These are phyloP conservation scores for Trissolcus brochymenae DNA, from an alignment of 2,888 invertebrate genomes.

Conservation along the genomic window DNA sequence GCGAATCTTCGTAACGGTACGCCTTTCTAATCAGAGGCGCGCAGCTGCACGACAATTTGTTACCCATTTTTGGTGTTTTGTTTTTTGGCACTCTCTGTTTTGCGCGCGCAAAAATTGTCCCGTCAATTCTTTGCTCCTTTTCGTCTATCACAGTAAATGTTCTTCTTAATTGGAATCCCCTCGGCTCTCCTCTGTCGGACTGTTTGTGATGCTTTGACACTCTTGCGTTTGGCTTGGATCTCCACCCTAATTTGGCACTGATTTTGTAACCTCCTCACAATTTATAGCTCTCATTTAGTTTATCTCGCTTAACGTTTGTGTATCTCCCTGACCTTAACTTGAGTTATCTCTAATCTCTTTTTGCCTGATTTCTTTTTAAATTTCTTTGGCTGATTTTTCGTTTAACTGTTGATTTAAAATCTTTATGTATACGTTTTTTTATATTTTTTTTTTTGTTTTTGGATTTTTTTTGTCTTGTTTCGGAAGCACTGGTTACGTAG, in stretches of 20 bases:
- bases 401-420: slow-evolving; percentile 21
- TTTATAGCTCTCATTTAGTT: slow-evolving; percentile 6
- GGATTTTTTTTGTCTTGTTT: slow-evolving; percentile 56
- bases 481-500: slow-evolving; percentile 73
- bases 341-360: slow-evolving; percentile 21
- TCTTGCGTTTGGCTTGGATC: slow-evolving; percentile 65
- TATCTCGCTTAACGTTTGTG: slow-evolving; percentile 9
- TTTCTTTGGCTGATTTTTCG: slow-evolving; percentile 24
- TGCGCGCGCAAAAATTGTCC: slow-evolving; percentile 41
- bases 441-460: slow-evolving; percentile 45
- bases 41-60: slow-evolving; percentile 97
- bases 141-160: slow-evolving; percentile 48
- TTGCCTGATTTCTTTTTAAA: slow-evolving; percentile 37
- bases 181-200: slow-evolving; percentile 51
- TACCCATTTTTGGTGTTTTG: slow-evolving; percentile 84
- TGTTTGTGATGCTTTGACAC: slow-evolving; percentile 60
- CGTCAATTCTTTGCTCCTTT: slow-evolving; percentile 25
- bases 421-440: neutral
- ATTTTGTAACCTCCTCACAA: slow-evolving; percentile 49
- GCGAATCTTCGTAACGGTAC: slow-evolving; percentile 97
- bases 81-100: slow-evolving; percentile 34
- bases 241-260: slow-evolving; percentile 66
- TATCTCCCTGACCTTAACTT: slow-evolving; percentile 3
- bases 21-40: slow-evolving; percentile 97
- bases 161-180: slow-evolving; percentile 52